phyloP scores from a whole-genome alignment of 2,797 vertebrate genomes.

The Sebastolobus alascanus region DNA sequence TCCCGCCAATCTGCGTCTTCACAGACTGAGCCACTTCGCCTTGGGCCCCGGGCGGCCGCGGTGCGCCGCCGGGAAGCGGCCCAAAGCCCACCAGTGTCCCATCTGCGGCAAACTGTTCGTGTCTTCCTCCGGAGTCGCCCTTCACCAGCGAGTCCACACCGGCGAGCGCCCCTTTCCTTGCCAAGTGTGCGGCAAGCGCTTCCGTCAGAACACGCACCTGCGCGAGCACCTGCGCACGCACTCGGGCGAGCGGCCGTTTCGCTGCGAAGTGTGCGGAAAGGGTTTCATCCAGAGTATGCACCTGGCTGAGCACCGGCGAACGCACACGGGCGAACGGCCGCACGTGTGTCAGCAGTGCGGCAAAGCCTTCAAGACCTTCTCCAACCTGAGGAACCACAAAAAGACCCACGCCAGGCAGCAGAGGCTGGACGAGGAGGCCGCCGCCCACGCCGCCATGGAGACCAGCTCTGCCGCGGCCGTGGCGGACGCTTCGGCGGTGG shows the following conservation, averaged over 20 bases:
- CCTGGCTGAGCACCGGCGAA: conserved; percentile 85
- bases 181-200: conserved; percentile 89
- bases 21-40: conserved; percentile 82
- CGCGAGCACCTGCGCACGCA: conserved; percentile 92
- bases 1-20: conserved; percentile 85
- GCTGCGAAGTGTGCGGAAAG: conserved; percentile 83
- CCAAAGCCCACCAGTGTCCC: conserved; percentile 85
- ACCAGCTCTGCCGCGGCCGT: conserved; percentile 56
- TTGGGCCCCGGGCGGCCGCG: conserved; percentile 60
- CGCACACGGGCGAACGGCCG: conserved; percentile 86
- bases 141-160: conserved; percentile 90
- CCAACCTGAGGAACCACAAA: conserved; percentile 88
- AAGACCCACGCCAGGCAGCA: conserved; percentile 85
- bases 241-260: conserved; percentile 84
- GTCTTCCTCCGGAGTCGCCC: conserved; percentile 86
- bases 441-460: conserved; percentile 54
- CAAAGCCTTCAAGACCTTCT: conserved; percentile 89
- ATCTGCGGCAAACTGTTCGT: conserved; percentile 88
- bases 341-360: conserved; percentile 83
- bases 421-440: conserved; percentile 66
- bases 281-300: conserved; percentile 88
- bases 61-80: conserved; percentile 56
- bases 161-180: conserved; percentile 92
- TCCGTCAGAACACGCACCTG: conserved; percentile 91
- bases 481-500: conserved; percentile 68